Conservation (phyloP, 2,113 vertebrate species). For the Mesembrinibis cayennensis region DNA sequence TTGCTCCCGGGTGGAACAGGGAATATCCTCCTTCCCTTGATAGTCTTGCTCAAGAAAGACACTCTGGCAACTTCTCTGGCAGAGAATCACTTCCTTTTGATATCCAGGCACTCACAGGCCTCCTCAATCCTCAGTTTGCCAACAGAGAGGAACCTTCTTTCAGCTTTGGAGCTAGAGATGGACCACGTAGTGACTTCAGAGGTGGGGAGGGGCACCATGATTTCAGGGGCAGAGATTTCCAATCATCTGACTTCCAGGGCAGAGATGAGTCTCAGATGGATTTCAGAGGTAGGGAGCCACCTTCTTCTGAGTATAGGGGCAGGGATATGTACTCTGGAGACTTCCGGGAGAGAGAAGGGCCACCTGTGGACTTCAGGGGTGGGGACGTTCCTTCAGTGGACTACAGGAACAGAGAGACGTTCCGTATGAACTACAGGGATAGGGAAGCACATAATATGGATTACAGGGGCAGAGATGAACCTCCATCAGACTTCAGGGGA, state of each 20-base stretch:
- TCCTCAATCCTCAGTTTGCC: slow-evolving; percentile 78
- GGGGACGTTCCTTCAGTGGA: slow-evolving; percentile 76
- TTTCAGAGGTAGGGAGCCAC: slow-evolving; percentile 75
- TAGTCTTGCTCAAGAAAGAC: slow-evolving; percentile 86
- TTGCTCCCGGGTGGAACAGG: slow-evolving; percentile 84
- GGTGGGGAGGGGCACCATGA: slow-evolving; percentile 78
- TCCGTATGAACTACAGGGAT: slow-evolving; percentile 83
- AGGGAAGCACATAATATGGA: slow-evolving; percentile 83
- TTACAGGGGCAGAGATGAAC: slow-evolving; percentile 84
- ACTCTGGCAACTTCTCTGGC: slow-evolving; percentile 86
- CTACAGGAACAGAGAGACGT: slow-evolving; percentile 80
- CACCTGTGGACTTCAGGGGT: slow-evolving; percentile 79
- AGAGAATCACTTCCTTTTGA: slow-evolving; percentile 85
- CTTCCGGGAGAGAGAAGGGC: slow-evolving; percentile 75
- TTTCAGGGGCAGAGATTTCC: slow-evolving; percentile 76
- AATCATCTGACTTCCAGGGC: slow-evolving; percentile 74
- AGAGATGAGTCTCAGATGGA: slow-evolving; percentile 77
- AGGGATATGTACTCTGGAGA: slow-evolving; percentile 73
- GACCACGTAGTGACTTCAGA: slow-evolving; percentile 80
- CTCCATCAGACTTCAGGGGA: slow-evolving; percentile 82
- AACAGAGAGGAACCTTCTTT: slow-evolving; percentile 84
- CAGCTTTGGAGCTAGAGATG: slow-evolving; percentile 86
- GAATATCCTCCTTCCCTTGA: slow-evolving; percentile 84
- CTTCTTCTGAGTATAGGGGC: slow-evolving; percentile 52
- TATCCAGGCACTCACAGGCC: slow-evolving; percentile 81